Conservation (phyloP, 1,140 invertebrate genomes). For the Trissolcus basalis region DNA sequence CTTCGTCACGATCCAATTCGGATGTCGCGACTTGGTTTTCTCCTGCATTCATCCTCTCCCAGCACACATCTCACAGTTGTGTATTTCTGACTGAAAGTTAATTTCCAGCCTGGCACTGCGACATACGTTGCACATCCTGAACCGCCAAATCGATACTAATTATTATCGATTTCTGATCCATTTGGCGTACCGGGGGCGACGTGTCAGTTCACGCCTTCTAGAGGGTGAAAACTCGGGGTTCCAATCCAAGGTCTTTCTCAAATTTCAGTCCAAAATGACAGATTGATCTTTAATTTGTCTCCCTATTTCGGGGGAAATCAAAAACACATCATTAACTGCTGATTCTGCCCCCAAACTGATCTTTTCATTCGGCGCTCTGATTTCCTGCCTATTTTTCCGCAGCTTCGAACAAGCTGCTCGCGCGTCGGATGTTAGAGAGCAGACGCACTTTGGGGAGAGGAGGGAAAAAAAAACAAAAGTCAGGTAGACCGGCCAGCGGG, state of each 20-base stretch:
- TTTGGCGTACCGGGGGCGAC: conserved; percentile 9
- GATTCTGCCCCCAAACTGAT: conserved; percentile 8
- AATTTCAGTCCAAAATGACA: conserved; percentile 59
- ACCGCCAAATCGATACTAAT: conserved; percentile 37
- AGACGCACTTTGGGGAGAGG: conserved; percentile 5
- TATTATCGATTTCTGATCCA: conserved; percentile 46
- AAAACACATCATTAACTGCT: conserved; percentile 28
- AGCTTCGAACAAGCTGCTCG: background rate
- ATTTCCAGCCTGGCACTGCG: background rate
- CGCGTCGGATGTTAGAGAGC: background rate
- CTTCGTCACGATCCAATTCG: conserved; percentile 65
- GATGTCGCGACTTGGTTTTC: conserved; percentile 28
- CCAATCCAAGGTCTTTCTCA: conserved; percentile 41
- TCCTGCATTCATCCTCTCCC: conserved; percentile 17
- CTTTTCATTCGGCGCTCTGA: too few species aligned
- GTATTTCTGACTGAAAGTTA: background rate
- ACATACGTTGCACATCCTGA: too few species aligned
- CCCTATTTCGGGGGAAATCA: conserved; percentile 20
- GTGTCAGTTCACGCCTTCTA: conserved; percentile 26
- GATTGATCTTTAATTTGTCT: conserved; percentile 59
- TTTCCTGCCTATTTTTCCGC: background rate
- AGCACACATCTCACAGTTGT: too few species aligned
- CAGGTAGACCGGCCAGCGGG: conserved; percentile 68
- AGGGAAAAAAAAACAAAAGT: conserved; percentile 36
- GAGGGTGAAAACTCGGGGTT: conserved; percentile 26